These are phyloP conservation scores for Lindbergichthys nudifrons DNA, from an alignment of 2,797 vertebrate species.

Conservation along the genomic window DNA sequence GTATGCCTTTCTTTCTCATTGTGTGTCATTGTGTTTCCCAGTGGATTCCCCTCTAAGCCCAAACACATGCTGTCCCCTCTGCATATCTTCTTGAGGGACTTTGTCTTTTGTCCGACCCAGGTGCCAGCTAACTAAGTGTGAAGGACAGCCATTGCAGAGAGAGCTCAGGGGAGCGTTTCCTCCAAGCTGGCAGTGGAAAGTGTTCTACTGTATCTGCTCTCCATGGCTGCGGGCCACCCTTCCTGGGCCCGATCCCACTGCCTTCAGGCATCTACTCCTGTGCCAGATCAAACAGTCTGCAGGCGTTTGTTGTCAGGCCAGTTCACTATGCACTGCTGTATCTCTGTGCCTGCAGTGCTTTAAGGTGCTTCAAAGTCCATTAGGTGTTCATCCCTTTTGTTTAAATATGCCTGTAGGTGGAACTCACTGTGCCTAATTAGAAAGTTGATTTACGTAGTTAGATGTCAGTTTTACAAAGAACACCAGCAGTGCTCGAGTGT, in stretches of 20 bases:
- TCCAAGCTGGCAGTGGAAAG: constrained; percentile 58
- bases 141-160: constrained; percentile 60
- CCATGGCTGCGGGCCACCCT: constrained; percentile 72
- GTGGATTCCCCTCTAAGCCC: constrained; percentile 27
- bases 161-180: constrained; percentile 55
- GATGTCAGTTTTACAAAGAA: constrained; percentile 58
- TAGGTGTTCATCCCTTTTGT: constrained; percentile 51
- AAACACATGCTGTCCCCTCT: constrained; percentile 35
- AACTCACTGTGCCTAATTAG: constrained; percentile 50
- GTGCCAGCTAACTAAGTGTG: constrained; percentile 57
- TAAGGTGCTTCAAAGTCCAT: constrained; percentile 55
- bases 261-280: constrained; percentile 70
- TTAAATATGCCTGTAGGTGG: constrained; percentile 62
- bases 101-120: constrained; percentile 57
- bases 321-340: constrained; percentile 49
- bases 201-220: constrained; percentile 66
- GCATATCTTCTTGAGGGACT: constrained; percentile 50
- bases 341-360: constrained; percentile 47
- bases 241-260: constrained; percentile 59
- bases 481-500: constrained; percentile 32
- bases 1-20: constrained; percentile 30
- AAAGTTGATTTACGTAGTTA: constrained; percentile 49
- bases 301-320: constrained; percentile 75
- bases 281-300: constrained; percentile 78
- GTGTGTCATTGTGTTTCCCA: constrained; percentile 32